These are phyloP conservation scores for Poeciliopsis turrubarensis DNA, from an alignment of 2,113 vertebrate species.

Conservation along the genomic window DNA sequence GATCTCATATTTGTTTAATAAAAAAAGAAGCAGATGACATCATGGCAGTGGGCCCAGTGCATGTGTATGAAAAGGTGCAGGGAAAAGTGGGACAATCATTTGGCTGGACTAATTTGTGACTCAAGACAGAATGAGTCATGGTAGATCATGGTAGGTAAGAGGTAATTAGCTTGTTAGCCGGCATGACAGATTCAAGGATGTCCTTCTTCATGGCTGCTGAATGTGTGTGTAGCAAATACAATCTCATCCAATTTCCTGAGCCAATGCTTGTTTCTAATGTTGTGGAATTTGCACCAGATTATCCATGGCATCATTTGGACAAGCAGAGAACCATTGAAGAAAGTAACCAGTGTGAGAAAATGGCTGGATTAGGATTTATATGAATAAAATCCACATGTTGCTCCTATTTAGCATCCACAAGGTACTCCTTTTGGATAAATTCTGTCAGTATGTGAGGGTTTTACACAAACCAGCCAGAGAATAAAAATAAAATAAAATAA, in stretches of 20 bases:
- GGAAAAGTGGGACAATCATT: neutral
- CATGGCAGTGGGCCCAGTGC: conserved; percentile 48
- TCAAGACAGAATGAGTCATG: conserved; percentile 54
- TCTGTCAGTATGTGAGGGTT: neutral
- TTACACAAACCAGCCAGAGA: no score
- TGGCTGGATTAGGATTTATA: neutral
- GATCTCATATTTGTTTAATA: conserved; percentile 64
- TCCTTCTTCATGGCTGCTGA: conserved; percentile 28
- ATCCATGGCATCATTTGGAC: neutral
- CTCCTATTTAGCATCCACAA: no score
- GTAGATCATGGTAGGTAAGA: conserved; percentile 58
- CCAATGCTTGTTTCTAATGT: conserved; percentile 3
- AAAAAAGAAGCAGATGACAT: conserved; percentile 66
- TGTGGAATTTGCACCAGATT: conserved; percentile 12
- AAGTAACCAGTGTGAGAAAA: neutral
- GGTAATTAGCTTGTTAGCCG: conserved; percentile 46
- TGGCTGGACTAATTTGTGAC: conserved; percentile 19
- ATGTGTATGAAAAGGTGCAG: neutral
- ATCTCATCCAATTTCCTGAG: conserved; percentile 22
- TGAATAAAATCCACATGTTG: neutral
- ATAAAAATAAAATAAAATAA: no score
- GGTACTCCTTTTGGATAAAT: no score
- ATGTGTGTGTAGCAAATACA: conserved; percentile 39
- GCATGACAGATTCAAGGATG: conserved; percentile 33
- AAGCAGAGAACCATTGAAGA: conserved; percentile 4